phyloP scores from a whole-genome alignment of 1,140 invertebrate genomes.

The Tetramorium alpestre region DNA sequence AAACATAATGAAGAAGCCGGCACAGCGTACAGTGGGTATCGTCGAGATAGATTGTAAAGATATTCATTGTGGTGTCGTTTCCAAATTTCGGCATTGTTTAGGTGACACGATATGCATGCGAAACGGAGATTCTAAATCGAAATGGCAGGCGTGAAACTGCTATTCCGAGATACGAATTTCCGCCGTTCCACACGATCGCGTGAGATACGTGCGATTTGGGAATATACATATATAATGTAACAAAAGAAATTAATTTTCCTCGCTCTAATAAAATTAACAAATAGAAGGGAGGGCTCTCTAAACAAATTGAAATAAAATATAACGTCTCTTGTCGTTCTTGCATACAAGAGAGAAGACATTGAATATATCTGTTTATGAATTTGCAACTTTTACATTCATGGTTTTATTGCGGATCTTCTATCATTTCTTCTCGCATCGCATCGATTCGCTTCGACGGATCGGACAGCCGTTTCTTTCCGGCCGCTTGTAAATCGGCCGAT shows the following conservation, averaged over 20 bases:
- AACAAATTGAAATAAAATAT: background rate
- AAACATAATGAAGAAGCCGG: conserved; percentile 45
- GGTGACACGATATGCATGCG: conserved; percentile 8
- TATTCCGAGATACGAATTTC: conserved; percentile 1
- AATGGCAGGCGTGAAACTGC: conserved; percentile 21
- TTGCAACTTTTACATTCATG: background rate
- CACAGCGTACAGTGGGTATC: conserved; percentile 4
- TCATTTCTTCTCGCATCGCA: conserved; percentile 42
- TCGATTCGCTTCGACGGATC: conserved; percentile 59
- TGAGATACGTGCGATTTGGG: background rate
- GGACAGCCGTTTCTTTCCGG: conserved; percentile 52
- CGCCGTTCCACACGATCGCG: background rate
- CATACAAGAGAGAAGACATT: background rate
- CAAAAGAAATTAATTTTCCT: background rate
- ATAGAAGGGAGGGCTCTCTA: background rate
- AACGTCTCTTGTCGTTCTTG: background rate
- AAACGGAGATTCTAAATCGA: conserved; percentile 2
- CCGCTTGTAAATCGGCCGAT: conserved; percentile 49
- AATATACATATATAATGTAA: background rate
- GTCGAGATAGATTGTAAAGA: conserved; percentile 53
- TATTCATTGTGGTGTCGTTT: conserved; percentile 63
- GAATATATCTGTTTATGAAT: conserved; percentile 6
- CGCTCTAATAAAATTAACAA: background rate
- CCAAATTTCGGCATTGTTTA: conserved; percentile 55
- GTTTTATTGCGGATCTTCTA: conserved; percentile 27